phyloP scores from a whole-genome alignment of 2,888 invertebrate species.

The Galerucella calmariensis region DNA sequence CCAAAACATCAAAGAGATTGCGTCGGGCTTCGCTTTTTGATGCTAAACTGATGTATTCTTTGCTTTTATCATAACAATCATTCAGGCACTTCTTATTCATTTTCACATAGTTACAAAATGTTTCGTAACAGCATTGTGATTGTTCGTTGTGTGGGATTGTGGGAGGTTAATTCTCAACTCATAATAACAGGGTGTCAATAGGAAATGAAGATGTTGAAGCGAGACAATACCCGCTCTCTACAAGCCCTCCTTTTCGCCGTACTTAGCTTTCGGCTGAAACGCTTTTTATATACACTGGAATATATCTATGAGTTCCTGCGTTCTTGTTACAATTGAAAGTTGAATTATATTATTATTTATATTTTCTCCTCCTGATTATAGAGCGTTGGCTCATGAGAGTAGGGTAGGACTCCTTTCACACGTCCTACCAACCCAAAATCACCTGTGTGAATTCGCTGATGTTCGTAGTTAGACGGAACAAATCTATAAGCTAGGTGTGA shows the following conservation, averaged over 20 bases:
- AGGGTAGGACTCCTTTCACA: too few species aligned
- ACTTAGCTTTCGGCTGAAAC: background rate
- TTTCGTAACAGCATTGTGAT: slow-evolving; percentile 24
- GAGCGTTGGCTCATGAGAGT: too few species aligned
- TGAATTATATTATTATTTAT: too few species aligned
- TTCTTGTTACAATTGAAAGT: too few species aligned
- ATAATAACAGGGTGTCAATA: slow-evolving; percentile 54
- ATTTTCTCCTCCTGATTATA: too few species aligned
- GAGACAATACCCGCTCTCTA: slow-evolving; percentile 41
- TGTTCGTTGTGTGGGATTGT: slow-evolving; percentile 47
- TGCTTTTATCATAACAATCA: background rate
- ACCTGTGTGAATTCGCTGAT: too few species aligned
- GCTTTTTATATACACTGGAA: background rate
- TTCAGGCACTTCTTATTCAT: background rate
- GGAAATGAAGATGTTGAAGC: slow-evolving; percentile 54
- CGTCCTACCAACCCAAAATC: too few species aligned
- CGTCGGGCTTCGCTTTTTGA: too few species aligned
- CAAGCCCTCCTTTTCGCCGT: background rate
- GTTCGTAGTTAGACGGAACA: too few species aligned
- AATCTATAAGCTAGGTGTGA: too few species aligned
- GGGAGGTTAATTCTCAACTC: slow-evolving; percentile 44
- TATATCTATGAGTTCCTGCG: background rate
- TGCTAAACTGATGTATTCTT: too few species aligned
- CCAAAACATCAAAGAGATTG: too few species aligned
- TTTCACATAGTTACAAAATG: background rate